These are phyloP conservation scores for Dilophus febrilis DNA, from an alignment of 2,888 invertebrate genomes.

Conservation along the genomic window DNA sequence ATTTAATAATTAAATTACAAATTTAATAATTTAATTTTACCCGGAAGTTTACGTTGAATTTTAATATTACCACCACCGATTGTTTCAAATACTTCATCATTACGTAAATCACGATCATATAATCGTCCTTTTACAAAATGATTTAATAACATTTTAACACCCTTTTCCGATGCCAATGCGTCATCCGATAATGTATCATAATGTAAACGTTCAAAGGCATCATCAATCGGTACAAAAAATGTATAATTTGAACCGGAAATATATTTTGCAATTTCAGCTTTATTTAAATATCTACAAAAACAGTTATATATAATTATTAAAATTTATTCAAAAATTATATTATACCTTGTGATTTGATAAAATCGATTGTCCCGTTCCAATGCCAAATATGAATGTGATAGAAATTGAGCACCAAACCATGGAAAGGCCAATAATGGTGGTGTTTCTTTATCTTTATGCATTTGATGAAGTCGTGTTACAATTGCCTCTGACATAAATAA, in stretches of 20 bases:
- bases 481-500: constrained; percentile 43
- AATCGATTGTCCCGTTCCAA: constrained; percentile 38
- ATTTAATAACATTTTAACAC: constrained; percentile 39
- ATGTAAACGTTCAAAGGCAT: constrained; percentile 44
- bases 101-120: constrained; percentile 39
- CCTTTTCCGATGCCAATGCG: constrained; percentile 34
- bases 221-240: constrained; percentile 51
- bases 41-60: constrained; percentile 30
- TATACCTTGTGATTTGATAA: constrained; percentile 35
- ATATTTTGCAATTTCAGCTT: constrained; percentile 41
- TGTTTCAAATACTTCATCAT: constrained; percentile 35
- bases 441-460: constrained; percentile 45
- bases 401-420: constrained; percentile 46
- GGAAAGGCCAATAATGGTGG: constrained; percentile 45
- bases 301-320: not conserved
- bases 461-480: constrained; percentile 41
- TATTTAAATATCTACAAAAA: constrained; percentile 36
- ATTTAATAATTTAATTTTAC: constrained; percentile 7
- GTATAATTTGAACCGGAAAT: constrained; percentile 48
- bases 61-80: constrained; percentile 38
- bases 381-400: constrained; percentile 43
- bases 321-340: not conserved
- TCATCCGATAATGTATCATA: constrained; percentile 39
- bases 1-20: no score
- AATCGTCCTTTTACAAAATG: constrained; percentile 44